Evolutionary conservation across 2,113 vertebrate genomes (phyloP).

Genomic region (Lanius ludovicianus): DNA sequence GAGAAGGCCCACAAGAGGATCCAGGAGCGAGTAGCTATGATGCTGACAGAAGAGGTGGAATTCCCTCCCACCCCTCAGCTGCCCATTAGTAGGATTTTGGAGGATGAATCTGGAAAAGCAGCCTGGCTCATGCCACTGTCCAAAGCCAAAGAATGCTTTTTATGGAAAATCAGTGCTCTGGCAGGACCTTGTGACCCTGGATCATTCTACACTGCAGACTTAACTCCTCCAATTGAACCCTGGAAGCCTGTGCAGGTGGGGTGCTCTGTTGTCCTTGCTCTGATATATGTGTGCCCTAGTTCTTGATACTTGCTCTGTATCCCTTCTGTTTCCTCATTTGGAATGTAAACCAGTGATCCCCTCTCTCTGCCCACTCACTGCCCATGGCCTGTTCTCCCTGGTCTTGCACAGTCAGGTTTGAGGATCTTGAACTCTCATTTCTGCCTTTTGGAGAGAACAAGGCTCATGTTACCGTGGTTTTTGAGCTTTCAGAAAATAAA

Average conservation of each 20-base stretch:
- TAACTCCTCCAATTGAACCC: constrained; percentile 74
- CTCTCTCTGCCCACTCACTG: not conserved
- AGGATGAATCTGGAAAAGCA: not conserved
- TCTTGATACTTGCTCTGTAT: not conserved
- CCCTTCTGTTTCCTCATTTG: not conserved
- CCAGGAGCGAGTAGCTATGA: constrained; percentile 80
- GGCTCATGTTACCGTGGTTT: not conserved
- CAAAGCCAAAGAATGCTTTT: constrained; percentile 39
- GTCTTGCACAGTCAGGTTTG: not conserved
- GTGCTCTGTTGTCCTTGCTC: not conserved
- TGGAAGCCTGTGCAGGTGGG: constrained; percentile 68
- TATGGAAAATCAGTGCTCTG: constrained; percentile 88
- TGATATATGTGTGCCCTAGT: not conserved
- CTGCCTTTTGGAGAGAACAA: not conserved
- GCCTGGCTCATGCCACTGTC: not conserved
- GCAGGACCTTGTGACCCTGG: constrained; percentile 7
- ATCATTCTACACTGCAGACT: constrained; percentile 76
- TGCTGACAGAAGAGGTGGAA: constrained; percentile 72
- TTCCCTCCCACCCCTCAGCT: constrained; percentile 77
- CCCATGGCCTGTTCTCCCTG: fast-evolving
- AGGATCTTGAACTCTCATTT: not conserved
- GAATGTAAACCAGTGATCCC: not conserved
- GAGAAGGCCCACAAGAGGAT: constrained; percentile 70
- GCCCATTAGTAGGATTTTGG: constrained; percentile 74
- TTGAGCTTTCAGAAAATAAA: not conserved